Conservation (phyloP, 2,113 vertebrate genomes). For the Alexandromys fortis region DNA sequence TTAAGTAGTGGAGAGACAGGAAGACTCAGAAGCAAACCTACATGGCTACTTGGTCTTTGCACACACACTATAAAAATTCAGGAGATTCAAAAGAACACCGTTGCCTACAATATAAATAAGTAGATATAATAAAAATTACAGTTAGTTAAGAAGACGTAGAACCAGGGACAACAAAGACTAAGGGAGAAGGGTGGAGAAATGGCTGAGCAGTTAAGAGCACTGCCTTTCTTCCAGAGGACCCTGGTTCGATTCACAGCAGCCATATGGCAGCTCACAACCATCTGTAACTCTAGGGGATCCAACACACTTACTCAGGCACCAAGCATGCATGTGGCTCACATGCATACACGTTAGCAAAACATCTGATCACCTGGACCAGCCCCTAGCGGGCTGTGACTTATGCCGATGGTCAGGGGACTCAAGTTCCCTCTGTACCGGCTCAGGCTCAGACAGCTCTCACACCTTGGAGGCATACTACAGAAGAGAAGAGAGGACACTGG, state of each 20-base stretch:
- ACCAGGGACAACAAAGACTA: neutral
- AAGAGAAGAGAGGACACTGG: neutral
- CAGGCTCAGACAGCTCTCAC: neutral
- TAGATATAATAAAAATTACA: neutral
- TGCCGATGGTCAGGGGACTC: neutral
- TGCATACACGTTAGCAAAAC: neutral
- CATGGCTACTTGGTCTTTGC: neutral
- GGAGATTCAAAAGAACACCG: constrained; percentile 12
- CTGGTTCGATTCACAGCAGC: neutral
- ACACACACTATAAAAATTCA: constrained; percentile 58
- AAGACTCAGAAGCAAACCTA: neutral
- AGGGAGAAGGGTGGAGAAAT: neutral
- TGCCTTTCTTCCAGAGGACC: neutral
- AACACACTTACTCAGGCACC: neutral
- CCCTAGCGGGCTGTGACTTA: neutral
- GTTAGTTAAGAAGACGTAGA: too few relatives aligned
- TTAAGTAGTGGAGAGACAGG: neutral
- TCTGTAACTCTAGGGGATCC: neutral
- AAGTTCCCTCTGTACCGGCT: neutral
- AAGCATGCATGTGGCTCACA: neutral
- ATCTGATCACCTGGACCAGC: neutral
- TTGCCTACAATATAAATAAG: constrained; percentile 12
- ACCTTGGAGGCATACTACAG: neutral
- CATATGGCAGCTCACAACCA: neutral
- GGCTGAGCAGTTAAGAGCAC: neutral